Percentiles rank a stretch among this genome's conserved stretches.
Conservation (phyloP, 2,797 vertebrate species). For the Dendrocincla fuliginosa region DNA sequence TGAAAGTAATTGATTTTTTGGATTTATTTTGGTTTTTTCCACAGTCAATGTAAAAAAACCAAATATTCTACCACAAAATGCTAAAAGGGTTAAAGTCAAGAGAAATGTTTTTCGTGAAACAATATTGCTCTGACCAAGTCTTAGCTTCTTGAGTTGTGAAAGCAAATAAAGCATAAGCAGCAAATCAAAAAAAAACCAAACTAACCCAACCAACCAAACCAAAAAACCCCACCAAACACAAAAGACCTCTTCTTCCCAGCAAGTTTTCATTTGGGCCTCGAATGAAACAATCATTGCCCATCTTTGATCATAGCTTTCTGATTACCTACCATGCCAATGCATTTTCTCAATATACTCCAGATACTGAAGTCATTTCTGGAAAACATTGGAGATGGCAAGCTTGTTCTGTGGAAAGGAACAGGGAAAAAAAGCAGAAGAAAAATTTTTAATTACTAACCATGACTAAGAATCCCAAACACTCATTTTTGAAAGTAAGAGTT, state of each 20-base stretch:
- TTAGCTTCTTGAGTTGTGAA: neutral
- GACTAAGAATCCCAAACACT: neutral
- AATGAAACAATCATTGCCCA: neutral
- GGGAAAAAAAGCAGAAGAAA: neutral
- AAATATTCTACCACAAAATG: neutral
- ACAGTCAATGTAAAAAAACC: neutral
- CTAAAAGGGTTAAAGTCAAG: neutral
- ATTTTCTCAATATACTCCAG: conserved; percentile 98
- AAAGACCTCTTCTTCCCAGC: neutral
- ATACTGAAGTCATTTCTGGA: conserved; percentile 97
- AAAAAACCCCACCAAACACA: neutral
- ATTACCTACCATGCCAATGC: conserved; percentile 95
- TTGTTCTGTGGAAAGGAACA: conserved; percentile 78
- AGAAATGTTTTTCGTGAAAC: neutral
- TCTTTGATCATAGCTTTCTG: neutral
- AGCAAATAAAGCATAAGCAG: neutral
- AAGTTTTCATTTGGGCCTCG: neutral
- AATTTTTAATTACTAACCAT: neutral
- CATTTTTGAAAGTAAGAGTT: neutral
- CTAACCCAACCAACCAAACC: neutral
- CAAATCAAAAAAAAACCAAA: neutral
- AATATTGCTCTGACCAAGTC: neutral
- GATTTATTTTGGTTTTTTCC: neutral
- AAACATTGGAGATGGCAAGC: conserved; percentile 94
- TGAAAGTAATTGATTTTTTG: neutral